phyloP scores from a whole-genome alignment of 2,797 vertebrate species.

The Sandelia bainsii region DNA sequence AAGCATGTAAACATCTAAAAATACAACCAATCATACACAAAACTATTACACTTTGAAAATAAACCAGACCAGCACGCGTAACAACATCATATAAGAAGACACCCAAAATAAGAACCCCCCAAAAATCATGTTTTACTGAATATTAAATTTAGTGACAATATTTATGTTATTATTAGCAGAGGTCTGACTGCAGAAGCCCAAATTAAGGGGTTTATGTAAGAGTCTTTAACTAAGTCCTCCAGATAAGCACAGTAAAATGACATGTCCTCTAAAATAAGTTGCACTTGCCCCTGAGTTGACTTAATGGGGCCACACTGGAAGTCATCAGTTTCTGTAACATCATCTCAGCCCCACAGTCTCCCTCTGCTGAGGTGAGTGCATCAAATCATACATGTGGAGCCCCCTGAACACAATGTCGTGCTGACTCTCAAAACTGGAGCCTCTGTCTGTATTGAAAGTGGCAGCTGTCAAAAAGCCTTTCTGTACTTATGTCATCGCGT shows the following conservation, averaged over 20 bases:
- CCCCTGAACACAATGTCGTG: conserved; percentile 54
- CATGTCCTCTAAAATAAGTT: conserved; percentile 31
- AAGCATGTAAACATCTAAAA: no score
- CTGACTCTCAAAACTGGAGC: conserved; percentile 40
- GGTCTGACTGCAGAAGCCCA: not conserved
- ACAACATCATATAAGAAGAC: not conserved
- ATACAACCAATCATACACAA: conserved; percentile 1
- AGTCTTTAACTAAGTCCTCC: conserved; percentile 6
- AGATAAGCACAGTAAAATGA: conserved; percentile 25
- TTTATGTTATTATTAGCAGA: conserved; percentile 7
- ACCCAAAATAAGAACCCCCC: not conserved
- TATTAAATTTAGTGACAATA: conserved; percentile 5
- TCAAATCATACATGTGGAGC: conserved; percentile 29
- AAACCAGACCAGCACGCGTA: no score
- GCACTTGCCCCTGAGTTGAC: conserved; percentile 23
- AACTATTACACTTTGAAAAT: conserved; percentile 6
- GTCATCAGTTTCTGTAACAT: conserved; percentile 48
- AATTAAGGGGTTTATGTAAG: conserved; percentile 4
- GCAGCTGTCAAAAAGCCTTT: conserved; percentile 74
- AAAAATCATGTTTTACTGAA: conserved; percentile 11
- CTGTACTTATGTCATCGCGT: conserved; percentile 54
- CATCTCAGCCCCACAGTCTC: conserved; percentile 40
- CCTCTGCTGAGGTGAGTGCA: conserved; percentile 43
- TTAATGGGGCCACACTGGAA: conserved; percentile 24
- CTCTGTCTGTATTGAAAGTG: conserved; percentile 57